These are phyloP conservation scores for Urocitellus parryii DNA, from an alignment of 2,113 vertebrate genomes.

Conservation along the genomic window DNA sequence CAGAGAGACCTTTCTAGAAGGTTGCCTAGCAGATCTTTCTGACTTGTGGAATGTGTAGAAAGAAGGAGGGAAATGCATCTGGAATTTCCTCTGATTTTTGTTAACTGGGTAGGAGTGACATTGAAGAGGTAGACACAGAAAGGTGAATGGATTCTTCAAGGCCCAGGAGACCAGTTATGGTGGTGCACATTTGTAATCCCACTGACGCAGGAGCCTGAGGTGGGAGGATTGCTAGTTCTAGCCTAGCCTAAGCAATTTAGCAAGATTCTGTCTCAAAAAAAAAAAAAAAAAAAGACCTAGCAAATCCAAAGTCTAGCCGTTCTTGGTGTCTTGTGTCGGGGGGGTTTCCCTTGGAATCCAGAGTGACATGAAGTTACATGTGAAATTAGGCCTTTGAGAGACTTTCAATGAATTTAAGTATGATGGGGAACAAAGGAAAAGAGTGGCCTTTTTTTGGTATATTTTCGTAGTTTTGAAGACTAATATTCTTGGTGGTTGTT, in stretches of 20 bases:
- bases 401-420: background rate
- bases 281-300: background rate
- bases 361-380: background rate
- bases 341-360: background rate
- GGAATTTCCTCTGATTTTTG: background rate
- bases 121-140: background rate
- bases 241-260: too few species aligned
- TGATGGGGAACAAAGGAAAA: background rate
- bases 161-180: too few species aligned
- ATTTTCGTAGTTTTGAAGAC: conserved; percentile 44
- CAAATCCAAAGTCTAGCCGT: background rate
- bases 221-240: too few species aligned
- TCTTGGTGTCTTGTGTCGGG: background rate
- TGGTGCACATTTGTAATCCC: too few species aligned
- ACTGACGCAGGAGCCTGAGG: too few species aligned
- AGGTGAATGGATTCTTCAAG: background rate
- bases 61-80: background rate
- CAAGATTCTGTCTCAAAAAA: too few species aligned
- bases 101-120: background rate
- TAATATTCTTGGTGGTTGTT: background rate
- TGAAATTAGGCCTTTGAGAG: background rate
- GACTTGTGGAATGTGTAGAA: background rate
- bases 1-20: background rate
- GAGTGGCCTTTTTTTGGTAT: background rate
- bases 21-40: background rate